Conservation (phyloP, 2,797 vertebrate species). For the Cyprinodon diabolis region DNA sequence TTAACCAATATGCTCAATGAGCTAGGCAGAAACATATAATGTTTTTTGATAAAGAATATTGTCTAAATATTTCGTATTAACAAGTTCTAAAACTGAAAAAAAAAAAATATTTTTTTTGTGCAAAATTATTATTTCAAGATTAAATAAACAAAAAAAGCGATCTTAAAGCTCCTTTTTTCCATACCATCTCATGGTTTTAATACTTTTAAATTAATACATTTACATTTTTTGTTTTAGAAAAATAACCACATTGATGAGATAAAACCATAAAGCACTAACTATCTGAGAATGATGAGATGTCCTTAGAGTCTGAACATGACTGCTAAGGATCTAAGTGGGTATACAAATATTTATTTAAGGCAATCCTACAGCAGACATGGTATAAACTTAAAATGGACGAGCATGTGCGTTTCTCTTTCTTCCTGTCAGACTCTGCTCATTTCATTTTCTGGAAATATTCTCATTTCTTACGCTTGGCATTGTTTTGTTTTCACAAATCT, state of each 20-base stretch:
- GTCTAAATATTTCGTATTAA: not conserved
- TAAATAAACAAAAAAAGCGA: not conserved
- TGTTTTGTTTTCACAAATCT: not conserved
- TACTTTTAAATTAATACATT: too few species aligned
- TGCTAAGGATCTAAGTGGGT: not conserved
- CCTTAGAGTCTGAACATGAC: not conserved
- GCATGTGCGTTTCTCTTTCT: constrained; percentile 5
- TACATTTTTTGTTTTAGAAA: too few species aligned
- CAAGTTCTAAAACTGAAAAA: not conserved
- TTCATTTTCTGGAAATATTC: constrained; percentile 27
- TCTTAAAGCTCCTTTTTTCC: not conserved
- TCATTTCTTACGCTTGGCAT: not conserved
- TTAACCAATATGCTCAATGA: not conserved
- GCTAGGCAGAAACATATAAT: not conserved
- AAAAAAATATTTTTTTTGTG: not conserved
- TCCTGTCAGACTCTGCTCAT: constrained; percentile 42
- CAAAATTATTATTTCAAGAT: not conserved
- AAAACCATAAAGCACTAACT: not conserved
- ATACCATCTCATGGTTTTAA: not conserved
- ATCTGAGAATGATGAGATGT: not conserved
- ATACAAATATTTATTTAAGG: not conserved
- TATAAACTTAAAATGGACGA: not conserved
- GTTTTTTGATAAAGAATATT: not conserved
- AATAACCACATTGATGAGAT: too few species aligned
- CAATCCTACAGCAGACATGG: not conserved